Base-by-base conservation (phyloP, 2,797 vertebrate genomes). In the Aerospiza tachiro region DNA sequence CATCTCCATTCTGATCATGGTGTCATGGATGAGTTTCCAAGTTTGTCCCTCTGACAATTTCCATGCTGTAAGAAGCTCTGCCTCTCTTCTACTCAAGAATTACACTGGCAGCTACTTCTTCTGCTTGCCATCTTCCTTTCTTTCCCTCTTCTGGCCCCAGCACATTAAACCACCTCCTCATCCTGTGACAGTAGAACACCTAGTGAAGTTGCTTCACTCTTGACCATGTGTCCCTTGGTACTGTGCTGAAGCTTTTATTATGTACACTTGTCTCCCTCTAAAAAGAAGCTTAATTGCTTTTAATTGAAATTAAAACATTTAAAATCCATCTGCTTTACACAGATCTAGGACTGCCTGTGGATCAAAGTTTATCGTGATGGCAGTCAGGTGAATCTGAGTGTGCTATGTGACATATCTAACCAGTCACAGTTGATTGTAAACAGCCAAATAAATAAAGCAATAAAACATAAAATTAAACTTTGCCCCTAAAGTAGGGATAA, bases 381-480 rank as follows among this genome's bases (percentile, higher is more conserved):
- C 72, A 65, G 40, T 31, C 36, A 40, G 15, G 36, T 42, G 77
- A 40, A 86, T 52, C 31, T 31, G 36, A 68, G 36, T 14, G 17
- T 78, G 5, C 50, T 71, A 0, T n/a, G 36, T 70, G 72, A 49
- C 15, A 4, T 47, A 6, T 31, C 28, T 42, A 71, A 36, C 10
- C 50, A 79, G 67, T 33, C 47, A 44, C 35, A 58, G 33, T 14
- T 45, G 31, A 49, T 16, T 28, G 26, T 49, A 77, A 95, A 88
- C 11, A 86, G 56, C 16, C 68, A 86, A 55, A 90, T 42, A 90
- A 94, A 93, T 55, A 82, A 63, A 82, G 63, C 33, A 70, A 85
- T 82, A 78, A 86, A 93, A 90, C 35, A 45, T 2, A 38, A 70
- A 77, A 80, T 71, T 80, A 72, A 72, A 47, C 35, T 53, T 55